phyloP scores from a whole-genome alignment of 2,113 vertebrate genomes.

The Microcebus jonahi region DNA sequence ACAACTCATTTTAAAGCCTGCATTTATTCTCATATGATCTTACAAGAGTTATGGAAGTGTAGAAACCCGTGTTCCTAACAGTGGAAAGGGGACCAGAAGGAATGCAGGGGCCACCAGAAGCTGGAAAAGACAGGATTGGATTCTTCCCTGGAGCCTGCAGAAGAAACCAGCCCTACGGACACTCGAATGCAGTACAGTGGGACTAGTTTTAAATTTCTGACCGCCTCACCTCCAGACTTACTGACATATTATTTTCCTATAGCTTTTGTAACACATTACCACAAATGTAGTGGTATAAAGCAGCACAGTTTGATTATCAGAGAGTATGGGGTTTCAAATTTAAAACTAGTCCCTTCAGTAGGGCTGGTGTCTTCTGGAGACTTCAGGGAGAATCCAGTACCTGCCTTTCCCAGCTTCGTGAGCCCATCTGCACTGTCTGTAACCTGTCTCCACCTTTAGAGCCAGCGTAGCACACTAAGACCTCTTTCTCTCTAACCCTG shows the following conservation, averaged over 20 bases:
- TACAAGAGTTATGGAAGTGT: neutral
- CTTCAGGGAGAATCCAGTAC: neutral
- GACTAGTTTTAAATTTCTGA: neutral
- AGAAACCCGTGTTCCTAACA: neutral
- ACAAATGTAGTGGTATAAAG: neutral
- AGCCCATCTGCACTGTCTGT: neutral
- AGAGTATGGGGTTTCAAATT: neutral
- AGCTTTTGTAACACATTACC: neutral
- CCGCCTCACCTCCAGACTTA: neutral
- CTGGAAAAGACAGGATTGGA: neutral
- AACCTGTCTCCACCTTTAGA: neutral
- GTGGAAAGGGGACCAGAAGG: neutral
- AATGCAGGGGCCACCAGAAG: neutral
- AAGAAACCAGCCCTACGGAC: neutral
- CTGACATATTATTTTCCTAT: neutral
- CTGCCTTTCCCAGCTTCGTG: neutral
- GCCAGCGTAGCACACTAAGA: neutral
- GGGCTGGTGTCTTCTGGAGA: neutral
- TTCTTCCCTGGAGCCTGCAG: neutral
- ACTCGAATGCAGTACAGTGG: rapidly evolving
- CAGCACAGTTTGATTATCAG: neutral
- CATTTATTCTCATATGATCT: neutral
- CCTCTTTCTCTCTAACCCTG: neutral
- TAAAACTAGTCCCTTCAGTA: neutral
- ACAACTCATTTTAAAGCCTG: neutral